Evolutionary conservation across 2,113 vertebrate genomes (phyloP), one percentile per base, ranked within the genome.

Genomic region (Accipiter virgatus): DNA sequence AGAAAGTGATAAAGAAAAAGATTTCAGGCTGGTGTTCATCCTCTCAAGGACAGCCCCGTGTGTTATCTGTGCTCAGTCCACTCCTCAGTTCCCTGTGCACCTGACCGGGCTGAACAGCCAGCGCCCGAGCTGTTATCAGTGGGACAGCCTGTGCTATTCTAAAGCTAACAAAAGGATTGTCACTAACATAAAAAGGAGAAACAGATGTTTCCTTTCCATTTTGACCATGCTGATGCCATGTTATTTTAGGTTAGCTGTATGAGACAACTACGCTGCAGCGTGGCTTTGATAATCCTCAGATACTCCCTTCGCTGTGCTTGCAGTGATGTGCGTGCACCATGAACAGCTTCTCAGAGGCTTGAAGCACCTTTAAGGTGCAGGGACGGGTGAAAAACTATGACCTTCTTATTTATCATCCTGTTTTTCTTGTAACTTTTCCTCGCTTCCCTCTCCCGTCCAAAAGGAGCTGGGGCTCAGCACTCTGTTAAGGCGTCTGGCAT

Each of bases 141-240:
- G 63, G 58, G 86, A 80, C 84, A 95, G 94, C 65, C 86, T 77
- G 93, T 87, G 93, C 86, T 94, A 77, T 94, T 95, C 95, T 96
- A 96, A 95, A 94, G 61, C 90, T 95, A 95, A 96, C 94, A 96
- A 94, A 97, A 53, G 58, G 75, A 81, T 96, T 96, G 91, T 93
- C 94, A 94, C 59, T 83, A 84, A 84, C 85, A 96, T 81, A 93
- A 94, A 97, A 96, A 95, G 65, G 90, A 97, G 94, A 97, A 97
- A 96, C 96, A 97, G 97, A 93, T 97, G 96, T 96, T 97, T 97
- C 97, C 95, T 97, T 93, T 97, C 68, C 88, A 90, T 81, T 93
- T 95, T 53, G 72, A 83, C 87, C 56, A 61, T 75, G 78, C 56
- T 2, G 29, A 84, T 93, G 85, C 85, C 80, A n/a, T 83, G 79